Evolutionary conservation across 2,797 vertebrate species (phyloP).

Genomic region (Corythornis leucogaster): DNA sequence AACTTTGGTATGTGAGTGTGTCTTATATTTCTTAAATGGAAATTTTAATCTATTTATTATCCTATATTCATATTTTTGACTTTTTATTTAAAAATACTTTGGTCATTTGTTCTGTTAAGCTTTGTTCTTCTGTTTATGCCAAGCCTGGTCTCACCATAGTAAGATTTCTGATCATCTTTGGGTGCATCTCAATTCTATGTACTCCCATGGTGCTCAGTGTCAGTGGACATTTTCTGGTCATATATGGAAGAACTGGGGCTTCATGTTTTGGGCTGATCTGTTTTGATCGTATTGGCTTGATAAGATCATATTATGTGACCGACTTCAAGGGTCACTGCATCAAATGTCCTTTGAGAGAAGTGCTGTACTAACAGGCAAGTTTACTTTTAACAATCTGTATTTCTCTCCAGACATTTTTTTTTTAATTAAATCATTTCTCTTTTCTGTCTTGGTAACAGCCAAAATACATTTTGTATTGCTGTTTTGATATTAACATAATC

Average conservation of each 20-base stretch:
- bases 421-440: background rate
- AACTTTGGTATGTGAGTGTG: accelerated
- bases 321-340: background rate
- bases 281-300: background rate
- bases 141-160: background rate
- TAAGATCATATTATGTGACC: background rate
- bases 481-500: background rate
- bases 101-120: background rate
- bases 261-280: background rate
- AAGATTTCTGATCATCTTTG: background rate
- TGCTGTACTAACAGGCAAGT: background rate
- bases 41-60: background rate
- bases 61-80: background rate
- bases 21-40: background rate
- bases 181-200: background rate
- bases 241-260: background rate
- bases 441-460: background rate
- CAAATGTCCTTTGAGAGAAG: background rate
- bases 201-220: background rate
- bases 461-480: background rate
- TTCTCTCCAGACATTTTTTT: background rate
- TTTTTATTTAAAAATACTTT: background rate
- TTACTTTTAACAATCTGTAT: background rate
- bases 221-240: background rate
- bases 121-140: background rate